Evolutionary conservation across 2,113 vertebrate genomes (phyloP), one percentile per base, ranked within the genome.

Genomic region (Ceyx cyanopectus): DNA sequence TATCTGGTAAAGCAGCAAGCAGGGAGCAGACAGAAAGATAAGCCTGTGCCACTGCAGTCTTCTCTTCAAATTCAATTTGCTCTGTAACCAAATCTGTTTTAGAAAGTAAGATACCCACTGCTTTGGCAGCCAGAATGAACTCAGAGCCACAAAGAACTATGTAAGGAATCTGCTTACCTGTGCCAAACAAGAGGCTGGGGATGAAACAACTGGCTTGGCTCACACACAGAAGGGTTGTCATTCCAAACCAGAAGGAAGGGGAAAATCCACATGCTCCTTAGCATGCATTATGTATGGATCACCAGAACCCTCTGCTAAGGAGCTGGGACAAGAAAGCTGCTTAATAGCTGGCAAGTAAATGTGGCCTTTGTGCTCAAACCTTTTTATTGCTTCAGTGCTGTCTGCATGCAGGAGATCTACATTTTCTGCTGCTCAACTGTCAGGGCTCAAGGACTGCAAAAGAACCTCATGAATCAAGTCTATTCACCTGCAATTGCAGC

Each of bases 161-260:
- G 90, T 21, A 87, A 92, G 43, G 93, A 94, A 92, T 87, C 54
- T 80, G 30, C 63, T 62, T 13, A 92, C 79, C 62, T 85, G 70
- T 56, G 79, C 79, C 87, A 92, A 92, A 82, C 41, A 65, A 65
- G 69, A 81, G 51, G 76, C 76, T 76, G 63, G 24, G 32, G 37
- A 92, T 74, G 46, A 85, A 91, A 87, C 23, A 92, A 69, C 27
- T 79, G 22, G 57, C 48, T 53, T 90, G 60, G 46, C 60, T 94
- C 63, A 92, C 65, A 84, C 24, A 21, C 37, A 21, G 0, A 58
- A n/a, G 2, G 5, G 26, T 9, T 82, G 37, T 76, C 41, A 80
- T 74, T 94, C 75, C 58, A 89, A 85, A 72, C 27, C 74, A 89
- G 51, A 87, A 84, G 41, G 84, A 84, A 76, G 58, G 29, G 37